A percentile compares a stretch with the other conserved stretches of the same genome.
phyloP scores from a whole-genome alignment of 2,113 vertebrate species.

The Martes martes region DNA sequence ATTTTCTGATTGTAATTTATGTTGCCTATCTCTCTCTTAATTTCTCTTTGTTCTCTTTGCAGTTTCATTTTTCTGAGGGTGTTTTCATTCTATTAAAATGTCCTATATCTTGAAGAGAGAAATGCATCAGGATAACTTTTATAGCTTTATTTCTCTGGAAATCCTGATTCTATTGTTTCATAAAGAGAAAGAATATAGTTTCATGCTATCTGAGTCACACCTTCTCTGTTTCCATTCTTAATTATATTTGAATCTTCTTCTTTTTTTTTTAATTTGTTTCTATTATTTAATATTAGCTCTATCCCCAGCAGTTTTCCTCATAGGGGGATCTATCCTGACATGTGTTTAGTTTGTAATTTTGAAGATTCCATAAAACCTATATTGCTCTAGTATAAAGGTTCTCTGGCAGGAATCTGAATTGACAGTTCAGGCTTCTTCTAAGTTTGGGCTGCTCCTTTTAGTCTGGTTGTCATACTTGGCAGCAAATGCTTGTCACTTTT shows the following conservation, averaged over 20 bases:
- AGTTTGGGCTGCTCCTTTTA: not conserved
- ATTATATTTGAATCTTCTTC: not conserved
- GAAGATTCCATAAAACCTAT: not conserved
- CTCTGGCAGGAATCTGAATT: not conserved
- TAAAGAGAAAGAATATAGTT: not conserved
- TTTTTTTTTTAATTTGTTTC: not conserved
- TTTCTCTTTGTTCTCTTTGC: not conserved
- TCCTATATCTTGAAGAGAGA: not conserved
- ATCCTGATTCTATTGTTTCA: not conserved
- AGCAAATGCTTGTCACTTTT: not conserved
- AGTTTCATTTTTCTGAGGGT: not conserved
- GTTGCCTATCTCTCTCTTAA: not conserved
- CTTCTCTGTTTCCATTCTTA: not conserved
- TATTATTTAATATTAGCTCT: not conserved
- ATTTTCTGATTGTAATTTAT: not conserved
- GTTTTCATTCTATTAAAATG: not conserved
- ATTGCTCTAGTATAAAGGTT: not conserved
- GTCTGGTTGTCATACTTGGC: not conserved
- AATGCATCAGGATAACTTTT: not conserved
- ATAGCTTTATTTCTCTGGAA: not conserved
- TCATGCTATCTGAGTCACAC: not conserved
- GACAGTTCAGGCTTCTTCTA: not conserved
- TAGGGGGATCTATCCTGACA: not conserved
- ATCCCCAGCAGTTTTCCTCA: not conserved
- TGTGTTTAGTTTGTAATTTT: not conserved